A percentile compares a stretch with the other conserved stretches of the same genome.
These are phyloP conservation scores for Apostichopus parvimensis DNA, from an alignment of 35 echinoderm and acorn worm genomes.

Conservation along the genomic window DNA sequence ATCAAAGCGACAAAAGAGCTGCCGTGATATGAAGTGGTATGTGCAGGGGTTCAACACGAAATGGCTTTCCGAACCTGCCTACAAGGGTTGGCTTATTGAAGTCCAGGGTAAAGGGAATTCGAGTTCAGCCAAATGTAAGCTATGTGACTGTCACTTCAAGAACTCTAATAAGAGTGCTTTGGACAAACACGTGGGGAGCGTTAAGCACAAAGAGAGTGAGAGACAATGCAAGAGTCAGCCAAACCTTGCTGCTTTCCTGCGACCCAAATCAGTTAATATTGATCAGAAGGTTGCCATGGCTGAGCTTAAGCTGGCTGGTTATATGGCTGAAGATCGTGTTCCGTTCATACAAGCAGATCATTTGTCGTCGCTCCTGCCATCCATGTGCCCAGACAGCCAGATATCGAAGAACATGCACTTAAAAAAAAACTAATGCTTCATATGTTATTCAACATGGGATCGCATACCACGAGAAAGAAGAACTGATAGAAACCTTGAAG, in stretches of 20 bases:
- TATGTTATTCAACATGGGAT: background rate
- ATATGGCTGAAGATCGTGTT: background rate
- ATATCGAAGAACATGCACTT: background rate
- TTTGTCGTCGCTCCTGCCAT: background rate
- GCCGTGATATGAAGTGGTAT: background rate
- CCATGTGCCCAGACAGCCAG: background rate
- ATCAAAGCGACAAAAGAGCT: background rate
- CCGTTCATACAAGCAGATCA: constrained; percentile 10
- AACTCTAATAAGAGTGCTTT: constrained; percentile 2
- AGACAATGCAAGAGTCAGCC: background rate
- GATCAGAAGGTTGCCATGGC: background rate
- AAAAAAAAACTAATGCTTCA: background rate
- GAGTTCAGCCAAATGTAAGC: constrained; percentile 18
- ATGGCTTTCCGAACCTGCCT: constrained; percentile 2
- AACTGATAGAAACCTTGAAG: background rate
- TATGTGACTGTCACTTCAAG: background rate
- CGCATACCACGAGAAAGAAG: background rate
- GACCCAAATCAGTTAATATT: background rate
- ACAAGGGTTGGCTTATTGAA: constrained; percentile 4
- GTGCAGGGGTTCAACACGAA: constrained; percentile 13
- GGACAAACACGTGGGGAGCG: background rate
- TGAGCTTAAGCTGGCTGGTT: constrained; percentile 1
- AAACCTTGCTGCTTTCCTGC: background rate
- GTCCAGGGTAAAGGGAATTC: background rate
- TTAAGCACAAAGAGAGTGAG: background rate